Evolutionary conservation across 2,113 vertebrate species (phyloP).

Genomic region (Plestiodon gilberti): DNA sequence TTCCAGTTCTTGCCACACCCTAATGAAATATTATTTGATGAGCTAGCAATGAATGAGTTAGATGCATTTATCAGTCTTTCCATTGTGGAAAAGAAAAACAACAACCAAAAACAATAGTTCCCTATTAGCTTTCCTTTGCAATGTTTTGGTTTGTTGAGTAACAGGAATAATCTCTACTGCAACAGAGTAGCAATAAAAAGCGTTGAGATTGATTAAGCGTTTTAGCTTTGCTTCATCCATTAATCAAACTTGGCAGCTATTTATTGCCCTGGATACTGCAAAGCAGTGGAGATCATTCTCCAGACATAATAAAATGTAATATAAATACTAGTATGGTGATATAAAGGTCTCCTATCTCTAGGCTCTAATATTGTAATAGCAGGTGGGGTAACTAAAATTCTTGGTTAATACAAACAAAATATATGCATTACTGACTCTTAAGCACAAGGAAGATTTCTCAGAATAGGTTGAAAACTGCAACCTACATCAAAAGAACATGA

Average conservation of each 20-base stretch:
- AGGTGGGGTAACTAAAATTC: accelerated
- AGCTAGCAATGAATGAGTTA: neutral
- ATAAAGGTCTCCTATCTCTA: slow-evolving; percentile 14
- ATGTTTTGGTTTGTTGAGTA: slow-evolving; percentile 42
- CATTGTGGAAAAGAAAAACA: neutral
- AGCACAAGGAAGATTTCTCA: neutral
- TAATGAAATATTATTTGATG: neutral
- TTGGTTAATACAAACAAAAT: neutral
- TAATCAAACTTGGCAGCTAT: slow-evolving; percentile 60
- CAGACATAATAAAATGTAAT: slow-evolving; percentile 32
- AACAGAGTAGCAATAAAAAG: slow-evolving; percentile 58
- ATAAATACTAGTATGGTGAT: neutral
- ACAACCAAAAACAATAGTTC: neutral
- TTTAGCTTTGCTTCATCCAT: slow-evolving; percentile 57
- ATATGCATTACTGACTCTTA: neutral
- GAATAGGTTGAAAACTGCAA: neutral
- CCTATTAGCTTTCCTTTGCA: slow-evolving; percentile 29
- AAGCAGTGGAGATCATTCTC: slow-evolving; percentile 57
- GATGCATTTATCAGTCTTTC: neutral
- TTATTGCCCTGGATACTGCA: slow-evolving; percentile 52
- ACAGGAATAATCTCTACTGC: slow-evolving; percentile 36
- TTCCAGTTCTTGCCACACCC: neutral
- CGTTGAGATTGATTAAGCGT: slow-evolving; percentile 63
- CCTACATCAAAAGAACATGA: neutral
- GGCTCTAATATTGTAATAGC: neutral